Base-by-base conservation (phyloP, 2,797 vertebrate genomes). In the Oceanodroma leucorhoa region DNA sequence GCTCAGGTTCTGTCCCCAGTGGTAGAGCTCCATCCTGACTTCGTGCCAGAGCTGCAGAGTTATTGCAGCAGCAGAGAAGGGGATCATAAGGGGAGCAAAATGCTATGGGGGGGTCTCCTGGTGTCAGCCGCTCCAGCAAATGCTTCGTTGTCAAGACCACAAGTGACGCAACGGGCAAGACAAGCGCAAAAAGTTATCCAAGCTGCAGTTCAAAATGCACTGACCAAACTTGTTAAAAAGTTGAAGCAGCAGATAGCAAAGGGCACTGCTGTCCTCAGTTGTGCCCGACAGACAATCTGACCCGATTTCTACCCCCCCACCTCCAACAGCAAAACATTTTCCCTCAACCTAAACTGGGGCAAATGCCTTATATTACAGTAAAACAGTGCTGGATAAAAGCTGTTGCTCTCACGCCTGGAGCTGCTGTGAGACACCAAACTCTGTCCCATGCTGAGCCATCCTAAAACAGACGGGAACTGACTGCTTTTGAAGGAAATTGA, bases 401-500 rank as follows among this genome's bases (percentile, higher is more conserved):
- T 62, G 32, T 22, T 78, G 67, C 36, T 80, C 7, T 73, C 58
- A 5, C 10, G 22, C 14, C 50, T 76, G 50, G 34, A 79, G 58
- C 34, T 2, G 15, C 30, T 27, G 58, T 48, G 66, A 67, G 17
- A 72, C 30, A 36, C 43, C 0, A 0, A 81, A 40, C 27, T 22
- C 48, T 41, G 61, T 41, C 53, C 46, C 51, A 41, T 2, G 1
- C 43, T 38, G 40, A 80, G 60, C 38, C n/a, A 10, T 62, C 64
- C 81, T 41, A 48, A 87, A 78, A 11, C 23, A 38, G 48, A 32
- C 1, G 5, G 64, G 38, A 91, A 46, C 34, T 66, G 1, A 0
- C 60, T 78, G 69, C 32, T 91, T 78, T 91, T 38, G 83, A 81
- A 78, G 36, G 64, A 66, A 89, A 77, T 32, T n/a, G 45, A 72